Conservation (phyloP, 2,113 vertebrate genomes). For the Lophochroa leadbeateri region DNA sequence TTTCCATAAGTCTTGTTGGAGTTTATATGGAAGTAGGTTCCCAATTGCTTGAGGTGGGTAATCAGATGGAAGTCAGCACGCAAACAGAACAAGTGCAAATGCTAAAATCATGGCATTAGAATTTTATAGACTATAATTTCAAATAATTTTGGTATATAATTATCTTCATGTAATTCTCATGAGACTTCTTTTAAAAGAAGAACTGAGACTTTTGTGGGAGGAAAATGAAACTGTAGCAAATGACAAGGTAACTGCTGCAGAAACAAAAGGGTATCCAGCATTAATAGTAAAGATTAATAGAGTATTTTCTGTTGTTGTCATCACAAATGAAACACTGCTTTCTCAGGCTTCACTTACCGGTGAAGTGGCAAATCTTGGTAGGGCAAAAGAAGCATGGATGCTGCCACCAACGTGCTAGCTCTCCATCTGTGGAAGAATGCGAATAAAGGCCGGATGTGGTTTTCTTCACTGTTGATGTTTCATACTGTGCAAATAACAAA, state of each 20-base stretch:
- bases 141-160: not conserved
- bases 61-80: conserved; percentile 1
- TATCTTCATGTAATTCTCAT: not conserved
- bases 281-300: not conserved
- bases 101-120: not conserved
- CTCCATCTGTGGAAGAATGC: not conserved
- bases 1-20: not conserved
- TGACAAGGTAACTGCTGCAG: not conserved
- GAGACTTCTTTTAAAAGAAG: not conserved
- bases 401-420: not conserved
- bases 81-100: not conserved
- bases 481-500: not conserved
- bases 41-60: not conserved
- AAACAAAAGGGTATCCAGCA: not conserved
- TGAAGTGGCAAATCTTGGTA: not conserved
- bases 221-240: not conserved
- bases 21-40: conserved; percentile 33
- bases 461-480: not conserved
- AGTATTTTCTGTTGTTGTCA: not conserved
- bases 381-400: not conserved
- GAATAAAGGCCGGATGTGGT: not conserved
- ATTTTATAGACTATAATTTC: not conserved
- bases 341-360: not conserved
- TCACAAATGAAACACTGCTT: not conserved
- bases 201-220: not conserved